Percentiles rank a stretch among this genome's conserved stretches.
phyloP scores from a whole-genome alignment of 2,888 invertebrate species.

The Volucella zonaria region DNA sequence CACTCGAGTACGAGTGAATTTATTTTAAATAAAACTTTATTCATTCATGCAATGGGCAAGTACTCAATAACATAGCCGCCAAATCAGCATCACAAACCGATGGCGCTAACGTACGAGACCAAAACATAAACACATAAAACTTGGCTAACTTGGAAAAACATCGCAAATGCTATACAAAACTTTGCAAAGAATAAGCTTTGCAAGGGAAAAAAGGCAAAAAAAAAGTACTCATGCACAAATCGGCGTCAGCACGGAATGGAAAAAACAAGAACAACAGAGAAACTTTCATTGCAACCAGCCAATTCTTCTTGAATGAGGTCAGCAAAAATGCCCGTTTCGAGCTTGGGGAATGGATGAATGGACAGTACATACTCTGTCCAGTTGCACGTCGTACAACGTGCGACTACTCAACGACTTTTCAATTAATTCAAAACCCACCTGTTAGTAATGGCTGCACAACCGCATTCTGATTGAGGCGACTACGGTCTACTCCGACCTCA shows the following conservation, averaged over 20 bases:
- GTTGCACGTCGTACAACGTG: slow-evolving; percentile 5
- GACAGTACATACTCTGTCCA: neutral
- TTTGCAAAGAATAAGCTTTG: slow-evolving; percentile 47
- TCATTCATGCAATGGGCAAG: slow-evolving; percentile 41
- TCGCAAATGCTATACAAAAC: slow-evolving; percentile 2
- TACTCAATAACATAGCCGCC: neutral
- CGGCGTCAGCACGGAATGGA: too few species aligned
- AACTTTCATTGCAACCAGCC: slow-evolving; percentile 29
- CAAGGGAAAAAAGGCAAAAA: neutral
- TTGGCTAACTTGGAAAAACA: neutral
- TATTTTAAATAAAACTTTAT: slow-evolving; percentile 1
- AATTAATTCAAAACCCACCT: slow-evolving; percentile 84
- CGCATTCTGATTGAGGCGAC: slow-evolving; percentile 82
- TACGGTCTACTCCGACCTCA: slow-evolving; percentile 76
- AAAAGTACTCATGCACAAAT: neutral
- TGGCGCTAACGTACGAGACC: slow-evolving; percentile 38
- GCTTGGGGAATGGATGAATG: slow-evolving; percentile 15
- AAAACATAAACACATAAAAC: slow-evolving; percentile 35
- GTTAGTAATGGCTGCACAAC: slow-evolving; percentile 95
- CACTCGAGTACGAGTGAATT: too few species aligned
- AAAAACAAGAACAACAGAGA: neutral
- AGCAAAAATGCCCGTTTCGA: slow-evolving; percentile 24
- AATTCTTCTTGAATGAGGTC: slow-evolving; percentile 40
- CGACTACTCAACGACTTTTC: neutral
- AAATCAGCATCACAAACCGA: slow-evolving; percentile 23